phyloP scores from a whole-genome alignment of 2,113 vertebrate genomes.

The Camarhynchus parvulus region DNA sequence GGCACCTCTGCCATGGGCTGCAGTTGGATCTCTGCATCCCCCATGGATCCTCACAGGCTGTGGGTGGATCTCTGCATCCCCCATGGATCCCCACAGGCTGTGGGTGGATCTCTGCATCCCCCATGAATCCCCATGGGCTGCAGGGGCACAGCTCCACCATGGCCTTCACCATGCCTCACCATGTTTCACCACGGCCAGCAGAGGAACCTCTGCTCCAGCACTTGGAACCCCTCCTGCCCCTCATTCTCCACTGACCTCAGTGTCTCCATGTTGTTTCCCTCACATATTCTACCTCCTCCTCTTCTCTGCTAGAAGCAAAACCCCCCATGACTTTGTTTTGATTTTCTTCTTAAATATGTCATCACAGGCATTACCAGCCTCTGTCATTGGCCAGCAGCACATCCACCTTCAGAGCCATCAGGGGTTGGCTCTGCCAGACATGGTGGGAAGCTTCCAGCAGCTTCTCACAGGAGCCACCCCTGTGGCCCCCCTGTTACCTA shows the following conservation, averaged over 20 bases:
- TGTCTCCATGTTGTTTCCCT: background rate
- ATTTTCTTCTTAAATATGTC: background rate
- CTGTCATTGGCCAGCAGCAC: background rate
- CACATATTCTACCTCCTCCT: background rate
- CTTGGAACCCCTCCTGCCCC: background rate
- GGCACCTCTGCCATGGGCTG: background rate
- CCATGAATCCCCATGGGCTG: background rate
- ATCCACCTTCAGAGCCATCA: background rate
- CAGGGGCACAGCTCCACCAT: background rate
- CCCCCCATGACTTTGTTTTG: background rate
- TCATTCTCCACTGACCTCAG: background rate
- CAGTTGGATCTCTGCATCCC: background rate
- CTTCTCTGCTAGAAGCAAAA: too few species aligned
- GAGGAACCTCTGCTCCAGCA: fast-evolving
- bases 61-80: background rate
- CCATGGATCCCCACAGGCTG: background rate
- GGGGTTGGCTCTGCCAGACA: background rate
- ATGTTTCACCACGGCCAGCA: background rate
- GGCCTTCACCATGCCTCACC: background rate
- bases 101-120: background rate
- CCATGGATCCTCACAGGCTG: background rate
- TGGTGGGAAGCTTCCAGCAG: background rate
- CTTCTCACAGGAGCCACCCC: background rate
- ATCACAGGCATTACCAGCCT: background rate
- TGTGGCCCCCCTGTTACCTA: too few species aligned